Evolutionary conservation across 2,888 invertebrate genomes (phyloP).

Genomic region (Dascillus cervinus): DNA sequence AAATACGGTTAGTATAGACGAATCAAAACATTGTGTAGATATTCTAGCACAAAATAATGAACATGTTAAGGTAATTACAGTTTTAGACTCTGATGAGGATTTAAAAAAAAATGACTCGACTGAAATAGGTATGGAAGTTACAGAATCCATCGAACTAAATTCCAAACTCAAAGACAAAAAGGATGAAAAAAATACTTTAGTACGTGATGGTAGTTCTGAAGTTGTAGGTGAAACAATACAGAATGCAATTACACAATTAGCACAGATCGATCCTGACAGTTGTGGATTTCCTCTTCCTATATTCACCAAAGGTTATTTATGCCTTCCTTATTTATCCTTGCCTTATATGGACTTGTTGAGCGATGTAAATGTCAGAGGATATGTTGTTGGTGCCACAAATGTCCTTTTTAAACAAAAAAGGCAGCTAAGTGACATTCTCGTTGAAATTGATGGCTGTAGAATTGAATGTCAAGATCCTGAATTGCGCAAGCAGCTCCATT

Average conservation of each 20-base stretch:
- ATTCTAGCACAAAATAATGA: slow-evolving; percentile 21
- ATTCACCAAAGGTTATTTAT: slow-evolving; percentile 86
- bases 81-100: slow-evolving; percentile 21
- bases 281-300: slow-evolving; percentile 85
- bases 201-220: slow-evolving; percentile 63
- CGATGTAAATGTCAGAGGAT: slow-evolving; percentile 78
- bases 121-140: slow-evolving; percentile 37
- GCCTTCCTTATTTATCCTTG: slow-evolving; percentile 91
- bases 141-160: slow-evolving; percentile 34
- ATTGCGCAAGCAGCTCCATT: slow-evolving; percentile 71
- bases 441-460: slow-evolving; percentile 80
- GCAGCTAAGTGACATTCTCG: slow-evolving; percentile 83
- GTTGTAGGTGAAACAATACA: slow-evolving; percentile 51
- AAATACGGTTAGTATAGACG: slow-evolving; percentile 6
- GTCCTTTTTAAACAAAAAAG: slow-evolving; percentile 94
- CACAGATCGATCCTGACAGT: slow-evolving; percentile 59
- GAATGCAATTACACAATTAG: slow-evolving; percentile 53
- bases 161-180: slow-evolving; percentile 30
- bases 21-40: slow-evolving; percentile 2
- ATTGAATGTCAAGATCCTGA: slow-evolving; percentile 76
- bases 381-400: slow-evolving; percentile 95
- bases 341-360: slow-evolving; percentile 89
- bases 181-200: slow-evolving; percentile 46
- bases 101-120: slow-evolving; percentile 23
- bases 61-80: neutral